phyloP scores from a whole-genome alignment of 2,888 invertebrate species.

The Catocala sponsa region DNA sequence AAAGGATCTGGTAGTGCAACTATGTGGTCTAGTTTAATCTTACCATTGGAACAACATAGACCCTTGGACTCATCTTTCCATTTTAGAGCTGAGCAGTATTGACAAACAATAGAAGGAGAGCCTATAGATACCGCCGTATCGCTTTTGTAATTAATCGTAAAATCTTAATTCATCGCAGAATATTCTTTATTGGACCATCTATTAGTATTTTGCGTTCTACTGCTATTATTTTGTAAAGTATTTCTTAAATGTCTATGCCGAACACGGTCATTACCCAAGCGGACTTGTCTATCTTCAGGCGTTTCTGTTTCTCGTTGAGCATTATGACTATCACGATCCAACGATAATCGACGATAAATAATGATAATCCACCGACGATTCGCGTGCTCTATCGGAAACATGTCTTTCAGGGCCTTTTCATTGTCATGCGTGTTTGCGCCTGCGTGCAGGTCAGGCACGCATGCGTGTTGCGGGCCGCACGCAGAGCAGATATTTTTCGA shows the following conservation, averaged over 20 bases:
- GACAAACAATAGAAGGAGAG: constrained; percentile 45
- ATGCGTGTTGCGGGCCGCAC: too few species aligned
- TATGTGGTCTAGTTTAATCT: constrained; percentile 41
- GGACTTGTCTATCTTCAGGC: neutral
- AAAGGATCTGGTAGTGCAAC: constrained; percentile 39
- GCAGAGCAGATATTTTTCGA: too few species aligned
- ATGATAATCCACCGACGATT: too few species aligned
- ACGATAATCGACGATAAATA: too few species aligned
- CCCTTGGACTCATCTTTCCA: constrained; percentile 39
- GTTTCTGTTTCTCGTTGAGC: constrained; percentile 13
- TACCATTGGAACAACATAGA: constrained; percentile 38
- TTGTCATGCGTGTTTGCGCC: too few species aligned
- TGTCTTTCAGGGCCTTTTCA: too few species aligned
- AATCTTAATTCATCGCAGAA: constrained; percentile 41
- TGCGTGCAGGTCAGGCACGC: too few species aligned
- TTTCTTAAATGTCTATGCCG: neutral
- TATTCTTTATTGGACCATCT: constrained; percentile 36
- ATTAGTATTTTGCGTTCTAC: neutral
- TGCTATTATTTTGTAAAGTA: neutral
- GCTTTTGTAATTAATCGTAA: constrained; percentile 44
- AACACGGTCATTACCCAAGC: too few species aligned
- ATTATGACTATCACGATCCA: constrained; percentile 18
- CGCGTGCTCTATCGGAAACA: neutral
- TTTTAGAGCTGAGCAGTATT: constrained; percentile 25
- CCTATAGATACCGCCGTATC: constrained; percentile 46